Percentiles rank a stretch among this genome's conserved stretches.
Conservation (phyloP, 2,113 vertebrate genomes). For the Malurus melanocephalus region DNA sequence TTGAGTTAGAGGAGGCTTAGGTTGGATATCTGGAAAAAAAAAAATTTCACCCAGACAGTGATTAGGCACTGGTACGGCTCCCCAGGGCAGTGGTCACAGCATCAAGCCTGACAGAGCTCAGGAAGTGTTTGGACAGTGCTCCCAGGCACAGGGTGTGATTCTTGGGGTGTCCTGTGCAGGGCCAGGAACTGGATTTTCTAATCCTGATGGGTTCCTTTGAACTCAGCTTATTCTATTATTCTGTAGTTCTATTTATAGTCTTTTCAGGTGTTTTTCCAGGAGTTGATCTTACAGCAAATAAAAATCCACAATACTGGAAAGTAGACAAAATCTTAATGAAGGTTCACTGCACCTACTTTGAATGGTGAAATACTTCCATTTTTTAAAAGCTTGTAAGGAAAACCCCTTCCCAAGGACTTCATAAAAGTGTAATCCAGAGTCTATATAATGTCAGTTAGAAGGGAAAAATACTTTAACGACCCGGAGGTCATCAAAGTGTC, state of each 20-base stretch:
- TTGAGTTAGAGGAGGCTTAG: neutral
- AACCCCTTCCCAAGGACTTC: neutral
- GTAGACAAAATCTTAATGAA: neutral
- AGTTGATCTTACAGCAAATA: neutral
- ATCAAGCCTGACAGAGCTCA: neutral
- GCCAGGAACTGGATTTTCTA: fast-evolving
- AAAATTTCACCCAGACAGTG: neutral
- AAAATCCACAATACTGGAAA: neutral
- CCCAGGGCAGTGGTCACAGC: neutral
- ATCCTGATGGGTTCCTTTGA: neutral
- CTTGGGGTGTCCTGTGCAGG: neutral
- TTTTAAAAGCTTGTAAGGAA: neutral
- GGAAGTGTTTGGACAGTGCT: neutral
- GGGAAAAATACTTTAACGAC: neutral
- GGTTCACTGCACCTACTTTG: neutral
- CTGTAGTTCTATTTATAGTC: neutral
- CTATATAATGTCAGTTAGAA: neutral
- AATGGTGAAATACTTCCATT: neutral
- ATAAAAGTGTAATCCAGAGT: neutral
- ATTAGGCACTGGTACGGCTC: fast-evolving
- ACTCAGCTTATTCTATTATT: neutral
- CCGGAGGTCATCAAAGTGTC: neutral
- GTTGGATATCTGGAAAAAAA: neutral
- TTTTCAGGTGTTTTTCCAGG: neutral
- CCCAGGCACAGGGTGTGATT: neutral